Base-by-base conservation (phyloP, 2,888 invertebrate genomes). In the Stenodema calcarata region DNA sequence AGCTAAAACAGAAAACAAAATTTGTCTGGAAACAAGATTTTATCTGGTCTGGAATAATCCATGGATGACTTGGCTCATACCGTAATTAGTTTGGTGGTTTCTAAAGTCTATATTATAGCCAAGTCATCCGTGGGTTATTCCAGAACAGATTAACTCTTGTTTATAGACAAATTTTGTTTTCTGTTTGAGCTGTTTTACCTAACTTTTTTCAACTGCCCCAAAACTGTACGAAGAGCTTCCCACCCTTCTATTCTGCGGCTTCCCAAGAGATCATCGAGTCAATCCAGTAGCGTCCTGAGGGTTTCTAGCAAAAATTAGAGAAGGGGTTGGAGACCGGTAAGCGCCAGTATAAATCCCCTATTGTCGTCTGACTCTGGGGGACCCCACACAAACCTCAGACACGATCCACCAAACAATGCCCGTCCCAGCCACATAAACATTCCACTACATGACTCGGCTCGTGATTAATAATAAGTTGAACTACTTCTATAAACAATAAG, bases 391-490 rank as follows among this genome's bases (percentile, higher is more conserved):
- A 79, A 27, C 78, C 79, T 79, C 79, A 62, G 86, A 86, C 86
- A 78, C 86, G 86, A 86, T 69, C 86, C 78, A 23, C 78, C 73
- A 86, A 86, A 86, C 86, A 86, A 86, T 86, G 86, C 86, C 50
- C 50, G 62, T 62, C 81, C 81, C 81, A 18, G 76, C 81, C 86
- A 86, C 86, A 86, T 86, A 86, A 86, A 86, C 86, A 86, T 86
- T 86, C 81, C 80, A 81, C 81, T 86, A 86, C 86, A 86, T 82
- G 86, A 82, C 86, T 81, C 81, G 76, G 44, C 76, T 81, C 86
- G 86, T 86, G 86, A 86, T 86, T 86, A 86, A 86, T 86, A 86
- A 86, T 86, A 86, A 86, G 86, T 86, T 86, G 81, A 82, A 81
- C 86, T 82, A 86, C 86, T 86, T 86, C 86, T 81, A 86, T 86